Evolutionary conservation across 2,113 vertebrate species (phyloP), one percentile per base, ranked within the genome.

Genomic region (Corapipo altera): DNA sequence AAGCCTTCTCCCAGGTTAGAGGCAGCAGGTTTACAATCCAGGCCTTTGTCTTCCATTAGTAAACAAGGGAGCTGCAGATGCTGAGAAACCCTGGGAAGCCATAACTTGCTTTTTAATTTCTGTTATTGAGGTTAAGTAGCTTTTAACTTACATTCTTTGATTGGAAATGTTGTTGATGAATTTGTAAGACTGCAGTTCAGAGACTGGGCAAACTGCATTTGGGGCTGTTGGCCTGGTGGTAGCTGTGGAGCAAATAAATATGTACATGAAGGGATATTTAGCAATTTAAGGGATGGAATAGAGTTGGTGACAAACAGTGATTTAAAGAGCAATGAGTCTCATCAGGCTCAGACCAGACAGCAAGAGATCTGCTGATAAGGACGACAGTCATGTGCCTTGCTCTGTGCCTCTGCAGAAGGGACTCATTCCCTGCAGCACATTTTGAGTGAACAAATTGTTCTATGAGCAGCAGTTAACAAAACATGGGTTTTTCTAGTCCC

Each of bases 231-330:
- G 28, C 51, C 77, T 73, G 39, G 17, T 62, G 71, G 65, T 62
- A 79, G 90, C 79, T 71, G 43, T 62, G 44, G 33, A 77, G 35
- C 23, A 94, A 87, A 93, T 83, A 88, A 94, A 65, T 76, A 58
- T 67, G 43, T 88, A 14, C 67, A 67, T 80, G 62, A 93, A 80
- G 33, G 12, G 55, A 67, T 90, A 80, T 77, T 59, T 88, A 86
- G 61, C 41, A 83, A 49, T 65, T 75, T 75, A 52, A 81, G 70
- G 30, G 8, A 15, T 95, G 69, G 55, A 92, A 95, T 30, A 2
- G 52, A 93, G 77, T 86, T 84, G 77, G 51, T 86, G 52, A 59
- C 46, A 88, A 78, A 57, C 16, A 71, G 1, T 67, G 75, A 66
- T 88, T 92, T 80, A 88, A 85, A 88, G 67, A 83, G 55, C 8